Base-by-base conservation (phyloP, 2,797 vertebrate species). In the Diceros bicornis region DNA sequence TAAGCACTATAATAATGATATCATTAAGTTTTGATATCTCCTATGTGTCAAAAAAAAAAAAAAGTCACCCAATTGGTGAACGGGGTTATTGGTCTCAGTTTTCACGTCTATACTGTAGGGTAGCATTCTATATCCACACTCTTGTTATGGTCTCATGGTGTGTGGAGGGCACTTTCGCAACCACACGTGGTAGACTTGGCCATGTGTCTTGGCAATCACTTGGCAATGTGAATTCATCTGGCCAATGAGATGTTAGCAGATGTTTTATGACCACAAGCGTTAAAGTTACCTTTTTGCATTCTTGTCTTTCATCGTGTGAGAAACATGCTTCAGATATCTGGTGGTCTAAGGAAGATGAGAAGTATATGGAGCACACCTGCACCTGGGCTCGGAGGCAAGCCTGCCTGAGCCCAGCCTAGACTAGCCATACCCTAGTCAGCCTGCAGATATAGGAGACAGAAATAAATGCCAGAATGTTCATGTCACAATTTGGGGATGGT, bases 231-330 rank as follows among this genome's bases (percentile, higher is more conserved):
- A 84, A 77, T 90, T 84, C 47, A 85, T 94, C 81, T 90, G 61
- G 6, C 57, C 66, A 72, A 0, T 77, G 64, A 62, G 44, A 71
- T 34, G 7, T 88, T 32, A 81, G 7, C 17, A 16, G 50, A 66
- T 77, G 25, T 77, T 88, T 75, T 74, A 1, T n/a, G 47, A 88
- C 23, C 55, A 94, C 88, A 96, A 32, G 3, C 13, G 92, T 96
- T 62, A 91, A 75, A 94, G 17, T 5, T 52, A 50, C 18, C 75
- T 14, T 93, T 75, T 89, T 88, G 20, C 21, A 68, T 91, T 79
- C 4, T n/a, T 78, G 8, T 55, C 29, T 88, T 81, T 66, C 4
- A 17, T 27, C 66, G 52, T 77, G 7, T 41, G 23, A 44, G 72
- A 72, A 69, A 69, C 66, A 13, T 77, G 8, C 41, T 77, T 91